Evolutionary conservation across 2,797 vertebrate species (phyloP).

Genomic region (Mus spretus): DNA sequence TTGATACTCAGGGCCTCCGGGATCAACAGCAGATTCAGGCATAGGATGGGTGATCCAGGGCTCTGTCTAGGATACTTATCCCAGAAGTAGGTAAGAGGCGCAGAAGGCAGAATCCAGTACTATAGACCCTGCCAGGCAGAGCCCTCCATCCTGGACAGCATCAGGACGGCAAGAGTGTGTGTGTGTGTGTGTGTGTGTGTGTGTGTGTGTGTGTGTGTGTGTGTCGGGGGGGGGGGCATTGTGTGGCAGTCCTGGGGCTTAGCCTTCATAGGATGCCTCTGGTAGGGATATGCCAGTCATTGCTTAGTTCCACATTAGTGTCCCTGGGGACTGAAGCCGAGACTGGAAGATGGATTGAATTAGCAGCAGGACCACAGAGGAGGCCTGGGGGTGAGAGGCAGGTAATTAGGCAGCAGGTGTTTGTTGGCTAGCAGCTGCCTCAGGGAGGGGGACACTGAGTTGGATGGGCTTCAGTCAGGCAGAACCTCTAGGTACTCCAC

Average conservation of each 20-base stretch:
- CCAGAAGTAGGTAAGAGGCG: background rate
- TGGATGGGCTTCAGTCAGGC: background rate
- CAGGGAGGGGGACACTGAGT: background rate
- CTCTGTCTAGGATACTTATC: background rate
- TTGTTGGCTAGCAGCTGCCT: background rate
- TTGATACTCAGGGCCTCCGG: background rate
- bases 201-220: too few species aligned
- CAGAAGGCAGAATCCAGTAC: background rate
- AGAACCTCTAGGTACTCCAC: background rate
- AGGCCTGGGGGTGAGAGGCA: background rate
- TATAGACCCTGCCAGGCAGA: background rate
- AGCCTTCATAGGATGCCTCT: background rate
- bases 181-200: background rate
- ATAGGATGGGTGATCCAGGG: background rate
- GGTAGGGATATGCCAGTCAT: background rate
- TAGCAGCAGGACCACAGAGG: background rate
- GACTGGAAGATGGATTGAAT: background rate
- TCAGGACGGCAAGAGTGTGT: background rate
- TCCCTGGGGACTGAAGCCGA: background rate
- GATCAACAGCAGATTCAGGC: background rate
- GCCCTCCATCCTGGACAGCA: background rate
- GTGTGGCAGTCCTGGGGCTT: background rate
- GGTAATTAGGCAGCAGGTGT: constrained; percentile 50
- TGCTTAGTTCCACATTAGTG: background rate
- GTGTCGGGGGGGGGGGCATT: too few species aligned